These are phyloP conservation scores for Nyctibius grandis DNA, from an alignment of 2,797 vertebrate genomes.

Conservation along the genomic window DNA sequence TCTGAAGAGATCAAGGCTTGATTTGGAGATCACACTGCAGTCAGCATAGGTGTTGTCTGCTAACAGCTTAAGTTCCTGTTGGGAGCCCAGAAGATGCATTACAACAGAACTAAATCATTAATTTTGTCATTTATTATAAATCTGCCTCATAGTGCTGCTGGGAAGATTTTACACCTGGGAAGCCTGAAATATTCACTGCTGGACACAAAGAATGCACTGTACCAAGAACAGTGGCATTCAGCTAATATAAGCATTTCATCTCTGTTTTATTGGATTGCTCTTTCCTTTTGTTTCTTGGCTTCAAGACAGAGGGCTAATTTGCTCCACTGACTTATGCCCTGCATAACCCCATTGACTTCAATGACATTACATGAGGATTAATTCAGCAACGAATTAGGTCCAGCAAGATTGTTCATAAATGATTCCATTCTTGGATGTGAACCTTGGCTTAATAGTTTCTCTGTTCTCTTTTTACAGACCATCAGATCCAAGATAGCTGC, in stretches of 20 bases:
- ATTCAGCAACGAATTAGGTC: slow-evolving; percentile 19
- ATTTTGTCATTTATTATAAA: slow-evolving; percentile 25
- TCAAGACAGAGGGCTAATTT: slow-evolving; percentile 38
- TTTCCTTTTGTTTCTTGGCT: slow-evolving; percentile 31
- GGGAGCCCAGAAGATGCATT: not conserved
- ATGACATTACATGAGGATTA: slow-evolving; percentile 24
- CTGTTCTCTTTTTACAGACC: slow-evolving; percentile 35
- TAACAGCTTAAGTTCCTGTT: not conserved
- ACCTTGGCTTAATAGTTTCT: slow-evolving; percentile 20
- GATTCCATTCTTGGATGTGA: slow-evolving; percentile 1
- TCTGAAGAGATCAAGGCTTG: not conserved
- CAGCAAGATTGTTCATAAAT: slow-evolving; percentile 40
- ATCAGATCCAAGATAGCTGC: slow-evolving; percentile 37
- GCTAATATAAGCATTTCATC: slow-evolving; percentile 38
- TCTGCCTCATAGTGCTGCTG: not conserved
- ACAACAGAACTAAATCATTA: not conserved
- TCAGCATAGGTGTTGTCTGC: not conserved
- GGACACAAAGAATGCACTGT: slow-evolving; percentile 15
- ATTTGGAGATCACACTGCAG: not conserved
- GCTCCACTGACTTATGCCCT: slow-evolving; percentile 5
- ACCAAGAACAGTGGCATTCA: slow-evolving; percentile 22
- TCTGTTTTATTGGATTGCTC: slow-evolving; percentile 21
- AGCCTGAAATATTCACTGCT: slow-evolving; percentile 36
- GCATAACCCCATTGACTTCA: slow-evolving; percentile 32
- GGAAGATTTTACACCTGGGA: slow-evolving; percentile 52